Percentiles rank a stretch among this genome's conserved stretches.
Conservation (phyloP, 2,113 vertebrate genomes). For the Paradisaea rubra region DNA sequence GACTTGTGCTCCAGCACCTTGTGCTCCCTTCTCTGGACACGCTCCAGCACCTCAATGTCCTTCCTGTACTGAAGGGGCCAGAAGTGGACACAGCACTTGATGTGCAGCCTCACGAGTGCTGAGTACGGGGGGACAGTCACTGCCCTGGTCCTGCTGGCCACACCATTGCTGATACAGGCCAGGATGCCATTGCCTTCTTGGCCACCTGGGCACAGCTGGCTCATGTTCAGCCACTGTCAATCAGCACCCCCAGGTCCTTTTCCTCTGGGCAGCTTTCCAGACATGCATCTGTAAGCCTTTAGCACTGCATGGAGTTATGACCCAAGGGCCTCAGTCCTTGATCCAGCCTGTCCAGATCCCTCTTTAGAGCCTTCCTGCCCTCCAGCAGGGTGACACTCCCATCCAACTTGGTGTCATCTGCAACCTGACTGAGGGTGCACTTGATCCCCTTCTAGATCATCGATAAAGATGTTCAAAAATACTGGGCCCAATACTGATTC, state of each 20-base stretch:
- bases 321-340: not conserved
- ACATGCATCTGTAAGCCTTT: no score
- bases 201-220: not conserved
- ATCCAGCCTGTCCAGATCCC: not conserved
- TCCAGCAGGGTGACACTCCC: not conserved
- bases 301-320: not conserved
- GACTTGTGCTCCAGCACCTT: not conserved
- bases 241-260: not conserved
- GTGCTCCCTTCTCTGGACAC: not conserved
- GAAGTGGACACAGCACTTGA: not conserved
- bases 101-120: not conserved
- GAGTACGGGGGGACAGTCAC: not conserved
- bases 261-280: not conserved
- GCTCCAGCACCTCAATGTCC: accelerated
- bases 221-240: not conserved
- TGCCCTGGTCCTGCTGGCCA: not conserved
- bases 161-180: not conserved
- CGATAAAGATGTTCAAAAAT: not conserved
- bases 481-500: not conserved
- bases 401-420: not conserved
- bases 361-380: not conserved
- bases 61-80: not conserved
- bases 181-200: not conserved
- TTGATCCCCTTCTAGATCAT: not conserved
- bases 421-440: not conserved